Evolutionary conservation across 2,888 invertebrate species (phyloP).

Genomic region (Tineola bisselliella): DNA sequence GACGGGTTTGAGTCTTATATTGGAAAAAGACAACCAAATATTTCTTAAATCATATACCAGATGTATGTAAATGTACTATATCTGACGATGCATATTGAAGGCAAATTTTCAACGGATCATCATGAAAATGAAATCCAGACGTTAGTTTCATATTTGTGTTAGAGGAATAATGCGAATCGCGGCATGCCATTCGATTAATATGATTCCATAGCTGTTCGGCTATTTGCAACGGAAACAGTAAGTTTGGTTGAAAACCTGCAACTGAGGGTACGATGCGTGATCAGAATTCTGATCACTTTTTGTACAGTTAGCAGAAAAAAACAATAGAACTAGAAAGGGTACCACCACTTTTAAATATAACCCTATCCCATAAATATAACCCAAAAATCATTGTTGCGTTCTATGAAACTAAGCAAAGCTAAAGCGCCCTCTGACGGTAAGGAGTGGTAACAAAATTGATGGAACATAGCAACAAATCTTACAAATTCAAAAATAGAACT

Average conservation of each 20-base stretch:
- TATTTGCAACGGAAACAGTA: conserved; percentile 10
- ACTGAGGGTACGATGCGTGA: conserved; percentile 11
- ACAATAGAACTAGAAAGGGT: no score
- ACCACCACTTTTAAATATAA: no score
- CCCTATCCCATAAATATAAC: no score
- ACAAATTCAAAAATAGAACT: no score
- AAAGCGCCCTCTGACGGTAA: no score
- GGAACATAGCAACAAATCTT: no score
- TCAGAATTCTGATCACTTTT: conserved; percentile 13
- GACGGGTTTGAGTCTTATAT: no score
- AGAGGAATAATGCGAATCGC: neutral
- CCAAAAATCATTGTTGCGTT: no score
- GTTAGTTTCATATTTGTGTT: conserved; percentile 1
- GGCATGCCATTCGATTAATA: conserved; percentile 2
- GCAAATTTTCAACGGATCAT: neutral
- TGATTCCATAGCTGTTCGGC: neutral
- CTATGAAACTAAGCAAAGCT: no score
- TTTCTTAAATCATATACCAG: neutral
- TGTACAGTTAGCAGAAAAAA: conserved; percentile 2
- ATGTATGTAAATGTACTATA: neutral
- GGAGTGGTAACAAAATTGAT: no score
- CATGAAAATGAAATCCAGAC: neutral
- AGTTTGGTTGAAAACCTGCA: conserved; percentile 12
- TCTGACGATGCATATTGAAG: neutral
- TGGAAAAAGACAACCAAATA: no score